These are phyloP conservation scores for Brassicogethes aeneus DNA, from an alignment of 2,888 invertebrate genomes.

Conservation along the genomic window DNA sequence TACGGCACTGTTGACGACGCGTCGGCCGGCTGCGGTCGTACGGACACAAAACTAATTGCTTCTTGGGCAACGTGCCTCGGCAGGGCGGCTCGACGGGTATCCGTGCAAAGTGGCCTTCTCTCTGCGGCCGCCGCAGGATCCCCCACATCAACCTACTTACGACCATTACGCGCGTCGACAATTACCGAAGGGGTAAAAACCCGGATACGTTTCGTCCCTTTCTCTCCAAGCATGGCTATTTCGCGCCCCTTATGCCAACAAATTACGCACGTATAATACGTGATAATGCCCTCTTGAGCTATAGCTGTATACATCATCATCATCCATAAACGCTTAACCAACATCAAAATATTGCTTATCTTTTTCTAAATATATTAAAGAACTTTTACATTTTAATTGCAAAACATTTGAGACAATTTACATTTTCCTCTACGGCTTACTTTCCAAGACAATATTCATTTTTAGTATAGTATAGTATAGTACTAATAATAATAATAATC, in stretches of 20 bases:
- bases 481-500: too few relatives aligned
- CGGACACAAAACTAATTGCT: constrained; percentile 5
- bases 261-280: constrained; percentile 9
- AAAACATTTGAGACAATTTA: too few relatives aligned
- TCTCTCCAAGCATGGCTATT: constrained; percentile 5
- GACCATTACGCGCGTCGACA: constrained; percentile 15
- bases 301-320: constrained; percentile 8
- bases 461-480: too few relatives aligned
- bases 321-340: neutral
- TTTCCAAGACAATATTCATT: too few relatives aligned
- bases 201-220: constrained; percentile 10
- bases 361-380: too few relatives aligned
- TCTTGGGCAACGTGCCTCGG: too few relatives aligned
- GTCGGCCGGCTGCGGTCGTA: neutral
- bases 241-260: neutral
- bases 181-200: constrained; percentile 7
- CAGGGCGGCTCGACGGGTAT: neutral
- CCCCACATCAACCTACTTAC: constrained; percentile 15
- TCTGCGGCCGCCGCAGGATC: constrained; percentile 10
- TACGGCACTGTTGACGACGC: neutral
- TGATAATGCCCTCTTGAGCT: constrained; percentile 11
- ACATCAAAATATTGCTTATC: too few relatives aligned
- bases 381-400: too few relatives aligned
- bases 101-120: neutral
- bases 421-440: too few relatives aligned